These are phyloP conservation scores for Spermophilus dauricus DNA, from an alignment of 2,113 vertebrate species.

Conservation along the genomic window DNA sequence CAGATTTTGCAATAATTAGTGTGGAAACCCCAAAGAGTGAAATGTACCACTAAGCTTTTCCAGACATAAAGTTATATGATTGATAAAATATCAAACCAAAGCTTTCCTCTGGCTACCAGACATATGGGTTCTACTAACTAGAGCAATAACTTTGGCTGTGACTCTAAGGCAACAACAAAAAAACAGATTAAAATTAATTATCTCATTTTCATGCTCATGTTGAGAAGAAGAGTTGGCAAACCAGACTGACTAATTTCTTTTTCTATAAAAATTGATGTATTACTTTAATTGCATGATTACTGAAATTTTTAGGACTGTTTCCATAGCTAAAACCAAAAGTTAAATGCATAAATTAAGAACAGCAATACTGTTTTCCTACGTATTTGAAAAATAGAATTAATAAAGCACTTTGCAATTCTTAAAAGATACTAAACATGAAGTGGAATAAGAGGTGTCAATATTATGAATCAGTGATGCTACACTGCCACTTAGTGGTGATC, in stretches of 20 bases:
- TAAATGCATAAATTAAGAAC: neutral
- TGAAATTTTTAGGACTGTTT: neutral
- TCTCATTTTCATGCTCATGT: neutral
- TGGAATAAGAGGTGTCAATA: neutral
- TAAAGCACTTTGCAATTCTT: neutral
- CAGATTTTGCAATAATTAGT: neutral
- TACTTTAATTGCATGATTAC: neutral
- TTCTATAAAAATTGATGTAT: neutral
- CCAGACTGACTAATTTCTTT: neutral
- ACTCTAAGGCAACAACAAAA: neutral
- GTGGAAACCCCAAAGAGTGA: neutral
- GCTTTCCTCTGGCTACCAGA: neutral
- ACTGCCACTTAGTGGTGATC: constrained; percentile 54
- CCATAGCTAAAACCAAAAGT: neutral
- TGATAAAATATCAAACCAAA: neutral
- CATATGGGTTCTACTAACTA: neutral
- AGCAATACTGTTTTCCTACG: neutral
- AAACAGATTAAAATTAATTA: neutral
- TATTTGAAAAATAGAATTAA: neutral
- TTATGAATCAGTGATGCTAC: neutral
- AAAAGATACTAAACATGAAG: neutral
- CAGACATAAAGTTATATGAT: neutral
- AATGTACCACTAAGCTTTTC: neutral
- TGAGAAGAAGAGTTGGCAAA: neutral
- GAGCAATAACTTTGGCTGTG: neutral